Evolutionary conservation across 1,140 invertebrate species (phyloP), one percentile per base, ranked within the genome.

Genomic region (Anastatus disparis): DNA sequence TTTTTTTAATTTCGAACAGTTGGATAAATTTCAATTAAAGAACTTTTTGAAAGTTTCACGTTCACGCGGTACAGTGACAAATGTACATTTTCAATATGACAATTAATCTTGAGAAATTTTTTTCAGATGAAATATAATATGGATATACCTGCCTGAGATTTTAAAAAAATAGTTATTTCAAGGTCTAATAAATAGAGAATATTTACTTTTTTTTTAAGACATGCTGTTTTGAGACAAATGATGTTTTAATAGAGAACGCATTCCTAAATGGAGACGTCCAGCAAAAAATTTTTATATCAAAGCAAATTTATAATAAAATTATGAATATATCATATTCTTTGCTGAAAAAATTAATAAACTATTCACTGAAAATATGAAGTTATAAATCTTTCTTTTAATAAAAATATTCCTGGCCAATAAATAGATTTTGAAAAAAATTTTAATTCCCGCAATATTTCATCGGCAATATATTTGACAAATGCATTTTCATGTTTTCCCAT

Each of bases 241-340:
- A 53, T 56, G 38, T 44, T 66, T 55, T 66, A 55, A 66, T 55
- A 44, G 50, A 22, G 10, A 50, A 42, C 35, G 27, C 40, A 53
- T 53, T 55, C 44, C n/a, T 24, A 55, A 65, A 65, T 65, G 48
- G 50, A 65, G 46, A 64, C 40, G 62, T 64, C 38, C 9, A 27
- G 20, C 31, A 53, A 55, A 65, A 55, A 65, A 35, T 24, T 1
- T n/a, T 13, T 10, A 42, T n/a, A 15, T 17, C 40, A n/a, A 40
- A 4, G 15, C 22, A 27, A 61, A 13, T 44, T 27, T 13, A 20
- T 10, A 46, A 59, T 35, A 46, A 27, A 22, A 10, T 10, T 29
- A 22, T 22, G 13, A n/a, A 40, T 26, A 53, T 64, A 53, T 53
- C 31, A 64, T 38, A 53, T 63, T 1, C n/a, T 3, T 26, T 7